Evolutionary conservation across 2,888 invertebrate genomes (phyloP).

Genomic region (Nesidiocoris tenuis): DNA sequence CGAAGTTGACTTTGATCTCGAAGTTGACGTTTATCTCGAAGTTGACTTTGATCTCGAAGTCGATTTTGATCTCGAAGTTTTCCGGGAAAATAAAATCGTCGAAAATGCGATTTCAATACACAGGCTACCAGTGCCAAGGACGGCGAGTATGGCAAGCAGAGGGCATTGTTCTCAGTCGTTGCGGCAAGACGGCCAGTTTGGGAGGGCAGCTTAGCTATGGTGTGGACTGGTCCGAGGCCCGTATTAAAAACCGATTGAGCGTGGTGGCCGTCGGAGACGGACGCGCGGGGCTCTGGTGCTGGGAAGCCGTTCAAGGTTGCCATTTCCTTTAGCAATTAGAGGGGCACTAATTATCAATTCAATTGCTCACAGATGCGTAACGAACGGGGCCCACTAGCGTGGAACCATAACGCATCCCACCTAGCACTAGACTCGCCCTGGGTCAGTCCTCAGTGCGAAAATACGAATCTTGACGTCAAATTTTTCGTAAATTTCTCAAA

Average conservation of each 20-base stretch:
- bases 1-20: no score
- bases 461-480: neutral
- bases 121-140: no score
- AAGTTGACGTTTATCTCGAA: no score
- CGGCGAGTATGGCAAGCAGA: no score
- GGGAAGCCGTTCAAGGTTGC: slow-evolving; percentile 48
- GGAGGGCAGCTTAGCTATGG: neutral
- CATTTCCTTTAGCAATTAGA: slow-evolving; percentile 50
- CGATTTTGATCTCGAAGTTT: no score
- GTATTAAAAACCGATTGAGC: slow-evolving; percentile 42
- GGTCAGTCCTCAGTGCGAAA: neutral
- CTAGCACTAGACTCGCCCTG: neutral
- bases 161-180: neutral
- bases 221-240: neutral
- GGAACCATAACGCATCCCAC: slow-evolving; percentile 44
- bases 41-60: no score
- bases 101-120: no score
- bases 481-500: no score
- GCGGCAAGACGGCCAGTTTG: neutral
- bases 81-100: no score
- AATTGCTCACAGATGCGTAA: slow-evolving; percentile 50
- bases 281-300: slow-evolving; percentile 25
- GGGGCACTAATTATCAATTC: slow-evolving; percentile 50
- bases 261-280: slow-evolving; percentile 33
- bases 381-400: slow-evolving; percentile 45